Evolutionary conservation across 2,113 vertebrate species (phyloP), one percentile per base, ranked within the genome.

Genomic region (Scartelaos histophorus): DNA sequence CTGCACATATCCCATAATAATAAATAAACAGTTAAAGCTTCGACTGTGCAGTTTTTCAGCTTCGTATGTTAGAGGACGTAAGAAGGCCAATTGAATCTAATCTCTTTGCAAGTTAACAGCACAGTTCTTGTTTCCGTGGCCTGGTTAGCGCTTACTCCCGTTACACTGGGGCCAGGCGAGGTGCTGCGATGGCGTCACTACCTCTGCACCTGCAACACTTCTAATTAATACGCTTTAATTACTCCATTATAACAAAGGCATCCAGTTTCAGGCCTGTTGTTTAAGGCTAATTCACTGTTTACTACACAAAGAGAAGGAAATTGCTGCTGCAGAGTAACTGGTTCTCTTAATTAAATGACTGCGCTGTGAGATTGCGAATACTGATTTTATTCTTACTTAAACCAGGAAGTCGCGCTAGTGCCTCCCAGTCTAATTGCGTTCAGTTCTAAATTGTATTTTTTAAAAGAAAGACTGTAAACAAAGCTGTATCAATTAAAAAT

Each of bases 101-200:
- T 22, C 57, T 65, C 69, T 70, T 68, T 67, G 82, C 80, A 22
- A 73, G 68, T 80, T 77, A 83, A 73, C 67, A 54, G 80, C 69
- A 35, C 49, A 51, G 82, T 62, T 85, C 82, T 84, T 78, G 84
- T 88, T 88, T 78, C 82, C 17, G 51, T 80, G 76, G 38, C 80
- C 89, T 75, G 34, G 58, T 79, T 77, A 70, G 43, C 58, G 67
- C 13, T 1, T 58, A 51, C 83, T 89, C 81, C n/a, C 3, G 38
- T 88, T 83, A 73, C 84, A 78, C 21, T 0, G 19, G 43, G 47
- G 57, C 65, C 34, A 0, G 7, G 15, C 46, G 35, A 66, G 66
- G 51, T 13, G 25, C 74, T n/a, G 51, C 4, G 64, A 64, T 76
- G 70, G n/a, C 69, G 53, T 79, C 64, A 76, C 53, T 60, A 47